Conservation (phyloP, 2,888 invertebrate species). For the Mycalesis mineus region DNA sequence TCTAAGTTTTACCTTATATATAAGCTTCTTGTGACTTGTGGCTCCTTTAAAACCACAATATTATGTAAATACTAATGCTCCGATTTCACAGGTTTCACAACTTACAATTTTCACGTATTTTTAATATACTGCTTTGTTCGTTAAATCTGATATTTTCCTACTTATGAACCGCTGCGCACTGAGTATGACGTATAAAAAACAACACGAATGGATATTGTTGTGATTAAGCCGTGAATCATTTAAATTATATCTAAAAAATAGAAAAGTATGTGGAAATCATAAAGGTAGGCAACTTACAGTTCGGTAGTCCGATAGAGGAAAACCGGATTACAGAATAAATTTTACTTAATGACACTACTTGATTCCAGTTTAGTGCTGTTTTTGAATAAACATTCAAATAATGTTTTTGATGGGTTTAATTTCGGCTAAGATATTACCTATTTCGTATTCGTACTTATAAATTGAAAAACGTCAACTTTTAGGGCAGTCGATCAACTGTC, state of each 20-base stretch:
- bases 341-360: background rate
- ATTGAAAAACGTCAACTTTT: background rate
- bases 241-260: constrained; percentile 1
- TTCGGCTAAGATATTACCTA: background rate
- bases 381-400: background rate
- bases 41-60: no score
- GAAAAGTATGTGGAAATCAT: background rate
- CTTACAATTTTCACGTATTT: background rate
- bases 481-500: background rate
- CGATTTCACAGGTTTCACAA: background rate
- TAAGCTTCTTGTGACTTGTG: no score
- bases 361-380: background rate
- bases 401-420: background rate
- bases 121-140: background rate
- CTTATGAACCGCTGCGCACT: background rate
- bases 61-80: no score
- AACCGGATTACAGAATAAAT: background rate
- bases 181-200: background rate
- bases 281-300: background rate
- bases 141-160: background rate
- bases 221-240: constrained; percentile 32
- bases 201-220: constrained; percentile 21
- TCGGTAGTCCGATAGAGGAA: background rate
- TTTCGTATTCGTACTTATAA: background rate
- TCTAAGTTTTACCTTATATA: no score